These are phyloP conservation scores for Sphaerophoria rueppellii DNA, from an alignment of 2,888 invertebrate species.

Conservation along the genomic window DNA sequence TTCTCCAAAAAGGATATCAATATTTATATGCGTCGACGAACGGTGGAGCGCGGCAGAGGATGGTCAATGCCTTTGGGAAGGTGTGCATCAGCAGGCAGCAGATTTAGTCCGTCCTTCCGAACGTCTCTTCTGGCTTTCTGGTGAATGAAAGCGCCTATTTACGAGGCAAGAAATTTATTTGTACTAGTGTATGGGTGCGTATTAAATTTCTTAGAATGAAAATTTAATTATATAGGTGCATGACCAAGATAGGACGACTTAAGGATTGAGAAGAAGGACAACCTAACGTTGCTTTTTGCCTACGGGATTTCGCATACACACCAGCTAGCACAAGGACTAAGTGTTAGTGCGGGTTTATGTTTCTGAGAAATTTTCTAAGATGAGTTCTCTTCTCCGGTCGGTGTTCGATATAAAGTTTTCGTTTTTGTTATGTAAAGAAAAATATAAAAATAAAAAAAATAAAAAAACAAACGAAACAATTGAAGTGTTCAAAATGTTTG, in stretches of 20 bases:
- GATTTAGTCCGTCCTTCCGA: no score
- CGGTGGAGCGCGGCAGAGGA: conserved; percentile 75
- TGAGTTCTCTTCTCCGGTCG: conserved; percentile 36
- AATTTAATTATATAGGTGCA: conserved; percentile 51
- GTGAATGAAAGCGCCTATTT: no score
- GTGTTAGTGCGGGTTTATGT: conserved; percentile 27
- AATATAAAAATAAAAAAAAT: conserved; percentile 19
- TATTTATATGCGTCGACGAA: conserved; percentile 76
- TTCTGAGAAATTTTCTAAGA: conserved; percentile 61
- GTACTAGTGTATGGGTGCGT: background rate
- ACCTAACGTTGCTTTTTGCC: no score
- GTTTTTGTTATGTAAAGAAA: background rate
- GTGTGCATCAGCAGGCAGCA: background rate
- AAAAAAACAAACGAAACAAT: conserved; percentile 32
- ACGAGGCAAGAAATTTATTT: background rate
- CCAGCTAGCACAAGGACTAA: background rate
- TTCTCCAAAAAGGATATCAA: conserved; percentile 68
- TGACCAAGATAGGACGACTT: conserved; percentile 34
- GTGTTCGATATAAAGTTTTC: conserved; percentile 42
- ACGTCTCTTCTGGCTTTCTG: no score
- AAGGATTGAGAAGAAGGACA: conserved; percentile 38
- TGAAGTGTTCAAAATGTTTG: conserved; percentile 28
- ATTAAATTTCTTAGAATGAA: conserved; percentile 54
- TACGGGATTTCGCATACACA: no score
- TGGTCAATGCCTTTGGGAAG: conserved; percentile 21